A percentile compares a stretch with the other conserved stretches of the same genome.
Evolutionary conservation across 37 sponge, comb jelly and placozoan species (phyloP).

Genomic region (Beroe forskalii): DNA sequence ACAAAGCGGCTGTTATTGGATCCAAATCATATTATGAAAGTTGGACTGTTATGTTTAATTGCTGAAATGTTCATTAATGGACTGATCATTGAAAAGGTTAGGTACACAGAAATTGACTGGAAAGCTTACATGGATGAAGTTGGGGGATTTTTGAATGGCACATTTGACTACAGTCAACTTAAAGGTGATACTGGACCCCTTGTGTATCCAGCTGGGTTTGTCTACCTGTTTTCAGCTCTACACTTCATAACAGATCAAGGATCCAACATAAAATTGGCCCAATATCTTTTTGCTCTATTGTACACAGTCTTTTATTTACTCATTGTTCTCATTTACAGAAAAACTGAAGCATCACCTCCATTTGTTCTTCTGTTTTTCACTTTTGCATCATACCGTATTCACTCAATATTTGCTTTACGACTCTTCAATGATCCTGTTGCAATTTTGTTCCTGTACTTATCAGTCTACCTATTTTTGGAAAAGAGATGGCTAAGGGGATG

Average conservation of each 20-base stretch:
- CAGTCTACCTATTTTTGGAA: constrained; percentile 69
- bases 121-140: constrained; percentile 96
- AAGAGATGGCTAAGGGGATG: constrained; percentile 78
- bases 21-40: not conserved
- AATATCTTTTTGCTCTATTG: constrained; percentile 80
- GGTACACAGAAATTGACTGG: constrained; percentile 97
- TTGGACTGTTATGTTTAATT: not conserved
- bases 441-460: constrained; percentile 79
- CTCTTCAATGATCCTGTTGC: constrained; percentile 96
- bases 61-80: constrained; percentile 18
- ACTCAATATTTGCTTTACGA: constrained; percentile 91
- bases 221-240: constrained; percentile 81
- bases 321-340: constrained; percentile 71
- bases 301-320: constrained; percentile 75
- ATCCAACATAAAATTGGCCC: constrained; percentile 76
- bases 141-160: constrained; percentile 90
- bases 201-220: constrained; percentile 98
- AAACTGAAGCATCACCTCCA: constrained; percentile 73
- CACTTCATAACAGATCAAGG: constrained; percentile 80
- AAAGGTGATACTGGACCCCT: constrained; percentile 96
- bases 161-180: constrained; percentile 78
- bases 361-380: constrained; percentile 76
- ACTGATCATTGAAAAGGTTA: constrained; percentile 33
- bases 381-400: constrained; percentile 81
- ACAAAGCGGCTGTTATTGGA: not conserved